A percentile compares a stretch with the other conserved stretches of the same genome.
Conservation (phyloP, 2,888 invertebrate genomes). For the Cephus pulcher region DNA sequence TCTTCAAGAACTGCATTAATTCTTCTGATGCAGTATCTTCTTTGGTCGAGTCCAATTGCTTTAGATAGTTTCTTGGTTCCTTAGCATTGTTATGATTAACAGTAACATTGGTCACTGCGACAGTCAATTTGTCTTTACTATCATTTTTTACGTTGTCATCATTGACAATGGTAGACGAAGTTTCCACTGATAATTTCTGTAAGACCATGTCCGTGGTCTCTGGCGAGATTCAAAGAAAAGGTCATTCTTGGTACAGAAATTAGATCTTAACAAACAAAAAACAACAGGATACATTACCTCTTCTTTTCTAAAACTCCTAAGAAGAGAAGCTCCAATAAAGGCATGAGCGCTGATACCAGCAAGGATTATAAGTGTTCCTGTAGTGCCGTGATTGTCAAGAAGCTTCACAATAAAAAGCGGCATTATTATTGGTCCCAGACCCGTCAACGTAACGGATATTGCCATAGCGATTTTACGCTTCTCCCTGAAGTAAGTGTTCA, state of each 20-base stretch:
- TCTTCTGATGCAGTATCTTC: neutral
- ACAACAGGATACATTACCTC: conserved; percentile 1
- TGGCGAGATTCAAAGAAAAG: conserved; percentile 8
- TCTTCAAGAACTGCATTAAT: neutral
- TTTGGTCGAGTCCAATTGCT: neutral
- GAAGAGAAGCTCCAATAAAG: conserved; percentile 65
- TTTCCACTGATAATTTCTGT: neutral
- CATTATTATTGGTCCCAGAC: conserved; percentile 67
- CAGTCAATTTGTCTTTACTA: neutral
- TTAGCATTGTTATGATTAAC: neutral
- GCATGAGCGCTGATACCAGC: conserved; percentile 67
- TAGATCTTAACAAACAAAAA: neutral
- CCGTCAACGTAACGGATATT: conserved; percentile 66
- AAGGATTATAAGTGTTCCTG: conserved; percentile 67
- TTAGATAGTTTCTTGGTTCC: neutral
- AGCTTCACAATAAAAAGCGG: conserved; percentile 66
- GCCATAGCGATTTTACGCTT: conserved; percentile 68
- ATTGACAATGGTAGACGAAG: neutral
- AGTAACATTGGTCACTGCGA: neutral
- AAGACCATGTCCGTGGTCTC: conserved; percentile 18
- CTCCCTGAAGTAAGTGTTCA: conserved; percentile 68
- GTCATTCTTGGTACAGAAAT: neutral
- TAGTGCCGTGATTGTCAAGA: conserved; percentile 60
- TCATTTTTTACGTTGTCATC: neutral
- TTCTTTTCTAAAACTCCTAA: conserved; percentile 63